Evolutionary conservation across 37 sponge, comb jelly and placozoan species (phyloP).

Genomic region (Hormiphora californensis): DNA sequence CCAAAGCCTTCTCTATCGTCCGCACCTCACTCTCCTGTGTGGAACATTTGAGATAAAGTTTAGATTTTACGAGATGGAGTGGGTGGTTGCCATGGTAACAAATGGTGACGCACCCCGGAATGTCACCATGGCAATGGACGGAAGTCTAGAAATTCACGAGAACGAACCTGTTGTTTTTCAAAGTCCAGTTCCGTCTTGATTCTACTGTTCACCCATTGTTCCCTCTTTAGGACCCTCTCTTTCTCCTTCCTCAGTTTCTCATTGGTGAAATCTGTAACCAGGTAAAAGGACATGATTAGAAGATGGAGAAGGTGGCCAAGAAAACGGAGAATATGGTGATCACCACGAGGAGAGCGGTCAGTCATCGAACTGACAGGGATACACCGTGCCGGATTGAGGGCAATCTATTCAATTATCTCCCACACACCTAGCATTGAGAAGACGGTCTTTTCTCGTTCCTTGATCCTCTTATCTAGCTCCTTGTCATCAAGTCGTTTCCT

Average conservation of each 20-base stretch:
- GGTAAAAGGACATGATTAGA: neutral
- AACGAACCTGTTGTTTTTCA: constrained; percentile 25
- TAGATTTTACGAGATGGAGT: neutral
- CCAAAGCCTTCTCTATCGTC: constrained; percentile 28
- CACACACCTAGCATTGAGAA: constrained; percentile 43
- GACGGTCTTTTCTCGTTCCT: constrained; percentile 36
- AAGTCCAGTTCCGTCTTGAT: constrained; percentile 23
- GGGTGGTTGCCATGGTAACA: too few relatives aligned
- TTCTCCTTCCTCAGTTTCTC: constrained; percentile 32
- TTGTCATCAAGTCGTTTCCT: constrained; percentile 40
- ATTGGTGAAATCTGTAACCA: constrained; percentile 1
- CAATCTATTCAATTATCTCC: neutral
- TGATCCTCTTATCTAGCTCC: constrained; percentile 13
- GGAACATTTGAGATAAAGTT: too few relatives aligned
- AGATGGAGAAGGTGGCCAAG: neutral
- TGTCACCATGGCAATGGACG: neutral
- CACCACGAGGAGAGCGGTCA: too few relatives aligned
- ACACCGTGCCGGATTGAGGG: too few relatives aligned
- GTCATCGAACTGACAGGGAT: too few relatives aligned
- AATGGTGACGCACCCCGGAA: too few relatives aligned
- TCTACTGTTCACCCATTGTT: constrained; percentile 42
- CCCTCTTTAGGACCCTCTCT: neutral
- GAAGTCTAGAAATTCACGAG: neutral
- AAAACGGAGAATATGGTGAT: neutral
- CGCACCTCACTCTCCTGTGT: constrained; percentile 33